Conservation (phyloP, 2,888 invertebrate genomes). For the Orthosia gothica region DNA sequence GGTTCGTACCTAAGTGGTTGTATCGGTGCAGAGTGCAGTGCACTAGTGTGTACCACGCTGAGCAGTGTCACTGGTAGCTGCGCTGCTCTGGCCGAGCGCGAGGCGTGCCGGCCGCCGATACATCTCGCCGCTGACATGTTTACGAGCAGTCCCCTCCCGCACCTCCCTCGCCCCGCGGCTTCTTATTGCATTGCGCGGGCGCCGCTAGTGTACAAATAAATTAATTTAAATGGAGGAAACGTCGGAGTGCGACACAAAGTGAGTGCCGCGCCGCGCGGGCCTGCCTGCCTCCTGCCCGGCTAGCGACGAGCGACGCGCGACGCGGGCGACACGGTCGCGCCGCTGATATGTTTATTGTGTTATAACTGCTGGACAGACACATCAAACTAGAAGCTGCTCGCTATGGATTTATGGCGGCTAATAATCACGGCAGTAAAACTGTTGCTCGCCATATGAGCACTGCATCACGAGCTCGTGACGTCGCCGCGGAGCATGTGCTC, state of each 20-base stretch:
- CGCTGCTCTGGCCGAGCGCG: conserved; percentile 27
- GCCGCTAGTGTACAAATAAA: conserved; percentile 77
- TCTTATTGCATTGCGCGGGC: conserved; percentile 78
- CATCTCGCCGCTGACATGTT: conserved; percentile 84
- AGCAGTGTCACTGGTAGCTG: background rate
- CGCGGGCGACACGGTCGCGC: background rate
- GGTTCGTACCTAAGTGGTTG: background rate
- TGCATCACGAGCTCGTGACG: background rate
- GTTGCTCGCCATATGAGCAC: conserved; percentile 7
- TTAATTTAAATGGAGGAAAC: conserved; percentile 82
- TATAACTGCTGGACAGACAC: conserved; percentile 65
- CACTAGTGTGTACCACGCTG: background rate
- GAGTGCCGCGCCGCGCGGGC: conserved; percentile 40
- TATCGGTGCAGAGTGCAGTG: background rate
- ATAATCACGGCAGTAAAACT: conserved; percentile 62
- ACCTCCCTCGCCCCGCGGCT: conserved; percentile 43
- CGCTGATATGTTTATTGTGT: conserved; percentile 68
- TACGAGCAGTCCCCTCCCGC: conserved; percentile 73
- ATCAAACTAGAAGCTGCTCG: conserved; percentile 62
- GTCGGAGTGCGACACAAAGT: conserved; percentile 70
- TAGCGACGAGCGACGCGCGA: background rate
- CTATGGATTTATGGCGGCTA: conserved; percentile 68
- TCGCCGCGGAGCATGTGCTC: conserved; percentile 5
- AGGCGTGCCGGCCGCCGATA: conserved; percentile 74
- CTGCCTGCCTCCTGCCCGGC: background rate